A percentile compares a stretch with the other conserved stretches of the same genome.
phyloP scores from a whole-genome alignment of 2,888 invertebrate species.

The Patella caerulea region DNA sequence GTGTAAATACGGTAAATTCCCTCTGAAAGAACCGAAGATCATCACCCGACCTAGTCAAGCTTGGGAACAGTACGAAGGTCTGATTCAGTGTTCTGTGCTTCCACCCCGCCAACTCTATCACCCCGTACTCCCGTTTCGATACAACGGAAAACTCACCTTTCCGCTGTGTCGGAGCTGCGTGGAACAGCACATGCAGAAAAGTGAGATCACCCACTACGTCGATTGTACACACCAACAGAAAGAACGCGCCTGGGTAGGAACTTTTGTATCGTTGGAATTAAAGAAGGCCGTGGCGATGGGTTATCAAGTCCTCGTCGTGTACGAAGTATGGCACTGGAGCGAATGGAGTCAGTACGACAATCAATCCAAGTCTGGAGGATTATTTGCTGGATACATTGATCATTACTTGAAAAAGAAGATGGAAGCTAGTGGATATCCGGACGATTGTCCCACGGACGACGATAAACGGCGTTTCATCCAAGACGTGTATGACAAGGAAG shows the following conservation, averaged over 20 bases:
- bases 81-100: background rate
- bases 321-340: no score
- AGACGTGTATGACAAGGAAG: no score
- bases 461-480: no score
- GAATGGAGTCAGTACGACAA: no score
- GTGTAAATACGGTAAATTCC: background rate
- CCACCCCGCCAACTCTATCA: background rate
- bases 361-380: no score
- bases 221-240: background rate
- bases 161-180: background rate
- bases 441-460: no score
- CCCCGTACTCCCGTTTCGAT: background rate
- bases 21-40: background rate
- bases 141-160: background rate
- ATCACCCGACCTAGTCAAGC: background rate
- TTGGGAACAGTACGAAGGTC: background rate
- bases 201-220: background rate
- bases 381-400: no score
- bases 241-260: background rate
- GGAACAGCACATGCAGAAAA: background rate
- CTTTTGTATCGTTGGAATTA: no score
- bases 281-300: no score
- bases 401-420: no score
- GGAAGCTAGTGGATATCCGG: no score
- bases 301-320: no score